A percentile compares a stretch with the other conserved stretches of the same genome.
Conservation (phyloP, 2,113 vertebrate genomes). For the Ceuthmochares aereus region DNA sequence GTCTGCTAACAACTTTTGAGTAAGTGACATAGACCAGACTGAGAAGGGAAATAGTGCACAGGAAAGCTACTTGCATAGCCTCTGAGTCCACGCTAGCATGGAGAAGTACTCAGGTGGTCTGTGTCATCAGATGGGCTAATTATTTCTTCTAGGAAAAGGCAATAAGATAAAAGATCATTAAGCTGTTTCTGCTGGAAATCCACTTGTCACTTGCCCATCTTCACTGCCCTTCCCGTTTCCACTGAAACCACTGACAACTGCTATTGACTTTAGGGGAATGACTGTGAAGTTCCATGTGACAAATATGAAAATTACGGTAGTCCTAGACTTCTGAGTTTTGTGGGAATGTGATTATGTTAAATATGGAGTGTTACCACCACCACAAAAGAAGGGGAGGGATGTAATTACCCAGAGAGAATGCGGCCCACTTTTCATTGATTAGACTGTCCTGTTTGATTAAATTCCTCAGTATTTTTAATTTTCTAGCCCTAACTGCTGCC, state of each 20-base stretch:
- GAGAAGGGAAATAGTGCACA: not conserved
- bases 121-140: not conserved
- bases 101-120: not conserved
- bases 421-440: conserved; percentile 74
- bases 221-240: not conserved
- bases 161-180: conserved; percentile 24
- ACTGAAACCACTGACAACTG: conserved; percentile 6
- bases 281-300: conserved; percentile 20
- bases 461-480: conserved; percentile 70
- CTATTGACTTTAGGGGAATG: not conserved
- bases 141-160: conserved; percentile 31
- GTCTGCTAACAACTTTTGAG: not conserved
- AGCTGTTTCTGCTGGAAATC: conserved; percentile 1
- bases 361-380: conserved; percentile 64
- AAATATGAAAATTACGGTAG: conserved; percentile 46
- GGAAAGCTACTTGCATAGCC: not conserved
- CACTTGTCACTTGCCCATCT: not conserved
- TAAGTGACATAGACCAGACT: not conserved
- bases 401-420: conserved; percentile 68
- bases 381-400: conserved; percentile 32
- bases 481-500: conserved; percentile 52
- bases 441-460: conserved; percentile 75
- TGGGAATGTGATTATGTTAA: conserved; percentile 77
- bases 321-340: conserved; percentile 62
- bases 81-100: not conserved